Base-by-base conservation (phyloP, 1,140 invertebrate genomes). In the Eubasilissa regina region DNA sequence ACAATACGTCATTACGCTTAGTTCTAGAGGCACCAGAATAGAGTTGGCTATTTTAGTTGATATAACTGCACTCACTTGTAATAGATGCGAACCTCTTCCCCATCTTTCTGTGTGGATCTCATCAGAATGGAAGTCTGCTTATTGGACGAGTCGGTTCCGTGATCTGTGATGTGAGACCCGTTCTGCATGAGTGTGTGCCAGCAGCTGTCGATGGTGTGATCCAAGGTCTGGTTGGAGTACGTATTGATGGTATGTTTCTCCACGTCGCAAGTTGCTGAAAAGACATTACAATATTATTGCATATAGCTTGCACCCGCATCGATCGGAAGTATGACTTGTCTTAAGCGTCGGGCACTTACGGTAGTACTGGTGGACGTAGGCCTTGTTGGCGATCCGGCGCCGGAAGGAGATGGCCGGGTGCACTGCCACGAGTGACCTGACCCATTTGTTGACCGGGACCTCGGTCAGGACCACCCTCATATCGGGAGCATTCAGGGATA, bases 101-200 rank as follows among this genome's bases (percentile, higher is more conserved):
- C 80, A 9, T 86, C 43, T 8, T 43, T 19, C 80, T 19, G 8
- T 19, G 51, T 64, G 17, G 60, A n/a, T 47, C 56, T 80, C 60
- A 77, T 77, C 17, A 89, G 80, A n/a, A 89, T 84, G 17, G 84
- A 85, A 11, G 87, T 80, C 72, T 84, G 77, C 19, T 87, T 82
- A 17, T 87, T 83, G 47, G 60, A 48, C 11, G 81, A 83, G n/a
- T 79, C 75, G 12, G 83, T 77, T n/a, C 35, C 56, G 55, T 83
- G 83, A 44, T 84, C 75, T 4, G 80, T 55, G 35, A 13, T 35
- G 51, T 17, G n/a, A 8, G 88, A 89, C 35, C 87, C 86, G 75
- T 90, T 88, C 15, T 90, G 90, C 85, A 93, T 85, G 47, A 91
- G 86, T 0, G 93, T 90, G 78, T 93, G 90, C 91, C 92, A 93